Base-by-base conservation (phyloP, 2,888 invertebrate species). In the Drosophila paracracens region DNA sequence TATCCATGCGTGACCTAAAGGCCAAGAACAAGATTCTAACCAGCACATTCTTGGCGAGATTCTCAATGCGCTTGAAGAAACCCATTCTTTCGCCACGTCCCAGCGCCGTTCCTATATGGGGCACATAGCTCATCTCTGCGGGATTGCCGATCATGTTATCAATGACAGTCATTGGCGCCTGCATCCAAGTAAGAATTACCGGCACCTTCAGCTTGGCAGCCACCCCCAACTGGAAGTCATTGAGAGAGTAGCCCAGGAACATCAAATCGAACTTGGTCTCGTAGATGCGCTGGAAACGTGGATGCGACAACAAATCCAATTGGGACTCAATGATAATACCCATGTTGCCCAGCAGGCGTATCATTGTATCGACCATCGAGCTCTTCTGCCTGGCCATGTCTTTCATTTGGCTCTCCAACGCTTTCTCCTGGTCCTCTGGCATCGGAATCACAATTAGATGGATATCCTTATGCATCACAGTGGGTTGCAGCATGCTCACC, bases 231-330 rank as follows among this genome's bases (percentile, higher is more conserved):
- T 91, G 88, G 31, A 91, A 91, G 1, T 91, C 90, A 59, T 92
- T 93, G 10, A 92, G 31, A 35, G 92, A 92, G 68, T 82, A 92
- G 6, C 93, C 93, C 62, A 91, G 16, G n/a, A 93, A 88, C 63
- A 93, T 90, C 46, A 87, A 27, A 58, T 87, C 87, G 29, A 92
- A 93, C 46, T 92, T 89, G 5, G 85, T 91, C n/a, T 92, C 83
- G 43, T 92, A 92, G 1, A 92, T 76, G 3, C 72, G 65, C 21
- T 82, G 91, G 40, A 92, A 92, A 0, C 81, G 79, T 0, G 80
- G 51, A 66, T 92, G 75, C 6, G 76, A 79, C 4, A 92, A 38
- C 2, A 86, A 7, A 2, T 92, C 89, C 0, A 54, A 68, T 59
- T 92, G 92, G 1, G 84, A 52, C 0, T 89, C 75, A 13, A 91